Evolutionary conservation across 1,140 invertebrate species (phyloP).

Genomic region (Aleiodes sp.): DNA sequence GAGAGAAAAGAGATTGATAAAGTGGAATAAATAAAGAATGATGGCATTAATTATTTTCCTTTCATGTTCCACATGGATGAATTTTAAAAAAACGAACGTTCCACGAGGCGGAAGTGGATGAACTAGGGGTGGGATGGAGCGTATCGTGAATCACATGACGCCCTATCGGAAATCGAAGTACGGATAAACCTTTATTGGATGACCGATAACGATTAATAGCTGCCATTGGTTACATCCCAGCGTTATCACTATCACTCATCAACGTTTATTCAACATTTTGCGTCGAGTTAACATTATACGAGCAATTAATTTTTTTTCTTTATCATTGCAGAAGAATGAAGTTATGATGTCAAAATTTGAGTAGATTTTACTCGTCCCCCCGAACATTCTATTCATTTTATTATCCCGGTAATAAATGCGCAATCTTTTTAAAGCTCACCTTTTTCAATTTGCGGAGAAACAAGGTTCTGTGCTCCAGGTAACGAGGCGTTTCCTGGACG

Average conservation of each 20-base stretch:
- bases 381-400: too few species aligned
- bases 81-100: background rate
- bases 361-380: too few species aligned
- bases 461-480: slow-evolving; percentile 52
- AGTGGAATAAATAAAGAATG: background rate
- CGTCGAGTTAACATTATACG: background rate
- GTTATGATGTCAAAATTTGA: too few species aligned
- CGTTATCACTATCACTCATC: slow-evolving; percentile 18
- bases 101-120: slow-evolving; percentile 10
- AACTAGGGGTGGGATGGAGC: slow-evolving; percentile 15
- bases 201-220: slow-evolving; percentile 42
- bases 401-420: too few species aligned
- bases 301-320: background rate
- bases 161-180: slow-evolving; percentile 31
- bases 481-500: slow-evolving; percentile 58
- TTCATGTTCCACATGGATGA: background rate
- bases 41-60: slow-evolving; percentile 3
- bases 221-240: background rate
- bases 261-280: background rate
- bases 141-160: slow-evolving; percentile 28
- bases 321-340: background rate
- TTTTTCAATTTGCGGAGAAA: slow-evolving; percentile 61
- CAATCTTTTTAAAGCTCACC: slow-evolving; percentile 43
- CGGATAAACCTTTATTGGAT: slow-evolving; percentile 43
- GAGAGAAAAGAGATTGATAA: too few species aligned